Evolutionary conservation across 2,888 invertebrate species (phyloP).

Genomic region (Oeneis ivallda): DNA sequence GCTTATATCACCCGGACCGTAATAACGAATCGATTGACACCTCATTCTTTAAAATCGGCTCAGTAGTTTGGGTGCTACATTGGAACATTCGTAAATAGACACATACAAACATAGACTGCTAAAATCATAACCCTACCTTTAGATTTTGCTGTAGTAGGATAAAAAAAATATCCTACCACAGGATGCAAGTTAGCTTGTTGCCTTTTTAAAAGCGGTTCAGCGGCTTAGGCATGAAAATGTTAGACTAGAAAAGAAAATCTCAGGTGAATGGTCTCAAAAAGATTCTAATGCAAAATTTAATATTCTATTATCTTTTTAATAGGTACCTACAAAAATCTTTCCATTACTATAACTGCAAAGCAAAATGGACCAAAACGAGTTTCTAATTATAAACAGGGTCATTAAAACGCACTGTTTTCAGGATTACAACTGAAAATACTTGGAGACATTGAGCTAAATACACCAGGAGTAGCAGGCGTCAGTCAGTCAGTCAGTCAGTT

Average conservation of each 20-base stretch:
- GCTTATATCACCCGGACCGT: too few relatives aligned
- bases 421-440: constrained; percentile 38
- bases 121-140: too few relatives aligned
- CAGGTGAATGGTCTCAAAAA: background rate
- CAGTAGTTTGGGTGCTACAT: too few relatives aligned
- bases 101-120: too few relatives aligned
- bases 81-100: too few relatives aligned
- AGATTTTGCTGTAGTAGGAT: too few relatives aligned
- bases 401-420: constrained; percentile 31
- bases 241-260: background rate
- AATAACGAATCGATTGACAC: too few relatives aligned
- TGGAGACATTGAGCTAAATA: constrained; percentile 44
- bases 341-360: constrained; percentile 2
- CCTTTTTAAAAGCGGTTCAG: too few relatives aligned
- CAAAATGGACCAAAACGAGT: constrained; percentile 13
- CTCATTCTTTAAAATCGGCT: too few relatives aligned
- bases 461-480: background rate
- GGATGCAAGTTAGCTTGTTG: too few relatives aligned
- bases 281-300: background rate
- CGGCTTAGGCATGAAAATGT: background rate
- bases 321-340: background rate
- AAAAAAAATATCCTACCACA: too few relatives aligned
- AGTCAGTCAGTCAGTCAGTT: too few relatives aligned
- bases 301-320: background rate
- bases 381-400: constrained; percentile 29